Percentiles rank a stretch among this genome's conserved stretches.
Conservation (phyloP, 1,140 invertebrate genomes). For the Tetramorium alpestre region DNA sequence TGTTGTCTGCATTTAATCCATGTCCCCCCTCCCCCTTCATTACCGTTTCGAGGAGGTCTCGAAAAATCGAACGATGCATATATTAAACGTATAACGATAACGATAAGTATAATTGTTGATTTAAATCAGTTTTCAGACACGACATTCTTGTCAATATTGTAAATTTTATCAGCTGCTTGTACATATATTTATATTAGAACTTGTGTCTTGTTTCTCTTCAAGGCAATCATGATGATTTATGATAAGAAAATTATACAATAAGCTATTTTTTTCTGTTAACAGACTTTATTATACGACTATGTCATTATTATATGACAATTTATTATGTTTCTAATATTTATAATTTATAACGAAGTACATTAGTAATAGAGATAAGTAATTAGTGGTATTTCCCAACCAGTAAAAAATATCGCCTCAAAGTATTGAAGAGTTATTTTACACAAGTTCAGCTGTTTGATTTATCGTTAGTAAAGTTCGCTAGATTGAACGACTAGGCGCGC, state of each 20-base stretch:
- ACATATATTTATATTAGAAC: background rate
- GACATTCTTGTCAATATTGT: background rate
- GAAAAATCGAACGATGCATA: slow-evolving; percentile 26
- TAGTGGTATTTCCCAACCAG: background rate
- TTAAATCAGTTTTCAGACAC: background rate
- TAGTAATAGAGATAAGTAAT: no score
- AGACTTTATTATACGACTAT: background rate
- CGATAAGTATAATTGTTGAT: background rate
- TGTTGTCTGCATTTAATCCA: slow-evolving; percentile 57
- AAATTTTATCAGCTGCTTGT: background rate
- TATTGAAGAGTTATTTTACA: background rate
- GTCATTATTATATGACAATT: background rate
- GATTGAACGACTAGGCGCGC: background rate
- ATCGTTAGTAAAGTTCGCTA: background rate
- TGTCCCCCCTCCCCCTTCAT: background rate
- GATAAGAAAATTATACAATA: background rate
- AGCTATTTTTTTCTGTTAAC: background rate
- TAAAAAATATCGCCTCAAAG: background rate
- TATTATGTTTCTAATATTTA: background rate
- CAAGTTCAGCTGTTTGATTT: background rate
- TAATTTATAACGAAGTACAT: background rate
- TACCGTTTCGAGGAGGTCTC: background rate
- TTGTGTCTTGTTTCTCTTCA: background rate
- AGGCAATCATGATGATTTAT: background rate
- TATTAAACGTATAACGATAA: background rate